Evolutionary conservation across 2,888 invertebrate species (phyloP).

Genomic region (Pristionchus exspectatus): DNA sequence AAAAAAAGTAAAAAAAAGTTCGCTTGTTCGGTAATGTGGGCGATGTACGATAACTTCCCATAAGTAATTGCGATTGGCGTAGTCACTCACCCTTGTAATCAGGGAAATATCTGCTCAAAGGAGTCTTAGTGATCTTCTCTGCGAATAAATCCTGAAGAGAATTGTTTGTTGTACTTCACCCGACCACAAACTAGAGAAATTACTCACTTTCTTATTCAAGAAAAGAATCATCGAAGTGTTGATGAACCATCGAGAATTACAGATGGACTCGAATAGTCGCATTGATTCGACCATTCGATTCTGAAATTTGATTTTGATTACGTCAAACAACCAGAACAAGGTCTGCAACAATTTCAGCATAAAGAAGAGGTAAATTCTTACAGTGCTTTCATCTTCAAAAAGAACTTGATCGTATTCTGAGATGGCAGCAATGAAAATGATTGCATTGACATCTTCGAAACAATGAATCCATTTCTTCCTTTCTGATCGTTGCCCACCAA

Average conservation of each 20-base stretch:
- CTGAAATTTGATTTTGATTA: conserved; percentile 61
- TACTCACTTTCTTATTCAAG: conserved; percentile 65
- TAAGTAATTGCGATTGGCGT: neutral
- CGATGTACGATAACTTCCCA: too few species aligned
- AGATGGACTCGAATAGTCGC: conserved; percentile 78
- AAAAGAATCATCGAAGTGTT: conserved; percentile 79
- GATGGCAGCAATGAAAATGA: conserved; percentile 74
- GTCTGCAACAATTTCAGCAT: too few species aligned
- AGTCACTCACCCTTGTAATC: conserved; percentile 76
- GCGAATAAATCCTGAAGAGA: conserved; percentile 70
- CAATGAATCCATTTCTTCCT: conserved; percentile 68
- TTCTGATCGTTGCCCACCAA: conserved; percentile 78
- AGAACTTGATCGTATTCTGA: conserved; percentile 78
- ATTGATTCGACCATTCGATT: conserved; percentile 78
- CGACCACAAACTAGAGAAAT: neutral
- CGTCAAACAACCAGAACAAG: too few species aligned
- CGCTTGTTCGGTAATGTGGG: too few species aligned
- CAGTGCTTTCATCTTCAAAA: conserved; percentile 78
- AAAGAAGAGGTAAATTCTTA: conserved; percentile 56
- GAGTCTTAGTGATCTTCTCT: conserved; percentile 74
- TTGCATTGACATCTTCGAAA: conserved; percentile 78
- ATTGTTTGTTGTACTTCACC: neutral
- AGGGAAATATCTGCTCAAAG: conserved; percentile 74
- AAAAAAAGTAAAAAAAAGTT: too few species aligned
- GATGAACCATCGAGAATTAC: conserved; percentile 78